phyloP scores from a whole-genome alignment of 2,888 invertebrate species.

The Ptilodon capucinus region DNA sequence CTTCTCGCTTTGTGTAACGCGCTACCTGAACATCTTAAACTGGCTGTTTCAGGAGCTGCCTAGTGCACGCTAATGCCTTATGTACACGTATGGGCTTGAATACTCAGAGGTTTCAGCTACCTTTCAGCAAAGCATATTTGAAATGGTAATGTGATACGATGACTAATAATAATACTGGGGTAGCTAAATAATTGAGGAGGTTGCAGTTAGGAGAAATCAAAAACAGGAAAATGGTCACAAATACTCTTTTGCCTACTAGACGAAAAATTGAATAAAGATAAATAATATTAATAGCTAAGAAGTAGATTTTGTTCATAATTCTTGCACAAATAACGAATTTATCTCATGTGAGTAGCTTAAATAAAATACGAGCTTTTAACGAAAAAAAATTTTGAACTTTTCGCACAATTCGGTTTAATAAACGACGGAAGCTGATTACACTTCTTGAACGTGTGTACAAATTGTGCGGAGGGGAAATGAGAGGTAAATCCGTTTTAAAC shows the following conservation, averaged over 20 bases:
- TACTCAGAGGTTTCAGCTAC: conserved; percentile 19
- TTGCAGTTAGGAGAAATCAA: too few relatives aligned
- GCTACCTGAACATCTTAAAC: conserved; percentile 32
- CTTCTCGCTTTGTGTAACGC: conserved; percentile 39
- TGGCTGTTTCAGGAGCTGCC: conserved; percentile 22
- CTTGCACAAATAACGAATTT: too few relatives aligned
- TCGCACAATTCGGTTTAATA: background rate
- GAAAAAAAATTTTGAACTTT: background rate
- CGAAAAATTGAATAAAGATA: too few relatives aligned
- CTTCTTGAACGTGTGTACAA: conserved; percentile 67
- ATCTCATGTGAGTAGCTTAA: too few relatives aligned
- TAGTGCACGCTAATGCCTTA: conserved; percentile 19
- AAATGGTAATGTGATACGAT: background rate
- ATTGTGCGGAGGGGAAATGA: conserved; percentile 66
- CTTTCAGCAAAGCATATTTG: conserved; percentile 14
- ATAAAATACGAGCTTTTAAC: background rate
- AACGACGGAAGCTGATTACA: conserved; percentile 33
- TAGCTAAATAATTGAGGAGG: too few relatives aligned
- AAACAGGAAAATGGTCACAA: too few relatives aligned
- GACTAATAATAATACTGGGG: background rate
- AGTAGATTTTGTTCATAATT: too few relatives aligned
- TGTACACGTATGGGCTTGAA: conserved; percentile 9
- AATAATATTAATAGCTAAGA: too few relatives aligned
- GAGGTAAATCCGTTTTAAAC: conserved; percentile 76
- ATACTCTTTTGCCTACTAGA: too few relatives aligned